A percentile compares a stretch with the other conserved stretches of the same genome.
Evolutionary conservation across 2,888 invertebrate genomes (phyloP).

Genomic region (Oconnorella tubifera): DNA sequence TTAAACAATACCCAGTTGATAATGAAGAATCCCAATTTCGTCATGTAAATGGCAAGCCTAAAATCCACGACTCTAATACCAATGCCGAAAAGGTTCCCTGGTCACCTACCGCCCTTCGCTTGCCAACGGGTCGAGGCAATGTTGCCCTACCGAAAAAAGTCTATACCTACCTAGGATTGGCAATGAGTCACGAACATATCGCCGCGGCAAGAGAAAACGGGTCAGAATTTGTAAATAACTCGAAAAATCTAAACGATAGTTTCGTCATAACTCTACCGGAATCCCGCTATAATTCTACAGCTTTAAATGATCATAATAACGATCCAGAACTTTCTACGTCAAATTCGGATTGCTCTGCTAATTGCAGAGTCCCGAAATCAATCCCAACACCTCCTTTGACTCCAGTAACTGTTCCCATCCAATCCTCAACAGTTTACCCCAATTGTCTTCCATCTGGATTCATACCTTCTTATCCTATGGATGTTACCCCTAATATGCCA

Average conservation of each 20-base stretch:
- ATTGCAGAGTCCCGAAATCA: not conserved
- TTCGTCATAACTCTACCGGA: not conserved
- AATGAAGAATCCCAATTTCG: no score
- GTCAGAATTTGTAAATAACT: not conserved
- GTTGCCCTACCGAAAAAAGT: conserved; percentile 14
- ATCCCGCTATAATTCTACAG: no score
- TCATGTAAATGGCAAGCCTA: no score
- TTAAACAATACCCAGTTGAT: no score
- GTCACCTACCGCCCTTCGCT: conserved; percentile 4
- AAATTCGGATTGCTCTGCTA: not conserved
- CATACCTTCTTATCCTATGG: not conserved
- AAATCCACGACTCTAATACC: not conserved
- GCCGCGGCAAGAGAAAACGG: conserved; percentile 6
- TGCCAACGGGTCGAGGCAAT: not conserved
- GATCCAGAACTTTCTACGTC: no score
- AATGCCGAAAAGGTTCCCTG: not conserved
- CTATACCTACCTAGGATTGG: conserved; percentile 11
- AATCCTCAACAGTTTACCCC: not conserved
- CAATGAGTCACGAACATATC: conserved; percentile 17
- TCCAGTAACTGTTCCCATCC: no score
- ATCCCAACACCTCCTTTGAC: no score
- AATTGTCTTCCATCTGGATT: not conserved
- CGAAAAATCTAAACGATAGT: not conserved
- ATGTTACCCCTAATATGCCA: not conserved
- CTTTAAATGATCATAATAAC: no score